Conservation (phyloP, 2,113 vertebrate species). For the Albula goreensis region DNA sequence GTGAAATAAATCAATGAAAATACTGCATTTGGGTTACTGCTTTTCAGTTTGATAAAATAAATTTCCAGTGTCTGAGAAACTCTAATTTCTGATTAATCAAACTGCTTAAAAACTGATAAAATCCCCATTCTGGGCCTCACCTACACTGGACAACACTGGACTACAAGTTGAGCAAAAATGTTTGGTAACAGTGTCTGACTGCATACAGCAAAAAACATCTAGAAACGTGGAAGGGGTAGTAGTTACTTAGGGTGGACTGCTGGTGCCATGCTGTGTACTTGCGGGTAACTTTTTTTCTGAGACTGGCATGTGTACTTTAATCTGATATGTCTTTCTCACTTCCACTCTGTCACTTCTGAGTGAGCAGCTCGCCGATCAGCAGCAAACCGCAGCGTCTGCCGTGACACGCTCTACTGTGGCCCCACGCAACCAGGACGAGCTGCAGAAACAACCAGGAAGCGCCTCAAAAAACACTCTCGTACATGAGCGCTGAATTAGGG, state of each 20-base stretch:
- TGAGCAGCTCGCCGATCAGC: no score
- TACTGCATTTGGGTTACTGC: neutral
- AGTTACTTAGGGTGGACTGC: no score
- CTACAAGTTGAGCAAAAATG: no score
- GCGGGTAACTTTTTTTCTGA: neutral
- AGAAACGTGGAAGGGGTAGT: no score
- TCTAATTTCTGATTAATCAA: neutral
- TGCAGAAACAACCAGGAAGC: neutral
- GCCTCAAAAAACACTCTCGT: neutral
- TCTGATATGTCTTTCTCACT: neutral
- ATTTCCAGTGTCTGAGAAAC: neutral
- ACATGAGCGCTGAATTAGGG: no score
- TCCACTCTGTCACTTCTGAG: neutral
- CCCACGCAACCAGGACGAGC: neutral
- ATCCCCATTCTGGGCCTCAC: neutral
- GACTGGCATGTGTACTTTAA: neutral
- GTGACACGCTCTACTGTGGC: neutral
- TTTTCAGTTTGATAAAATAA: neutral
- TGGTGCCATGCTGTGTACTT: no score
- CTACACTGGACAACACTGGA: no score
- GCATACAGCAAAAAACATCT: no score
- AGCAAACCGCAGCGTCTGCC: neutral
- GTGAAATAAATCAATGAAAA: no score
- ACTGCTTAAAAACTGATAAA: neutral
- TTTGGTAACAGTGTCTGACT: no score